Base-by-base conservation (phyloP, 2,888 invertebrate species). In the Zonitis immaculata region DNA sequence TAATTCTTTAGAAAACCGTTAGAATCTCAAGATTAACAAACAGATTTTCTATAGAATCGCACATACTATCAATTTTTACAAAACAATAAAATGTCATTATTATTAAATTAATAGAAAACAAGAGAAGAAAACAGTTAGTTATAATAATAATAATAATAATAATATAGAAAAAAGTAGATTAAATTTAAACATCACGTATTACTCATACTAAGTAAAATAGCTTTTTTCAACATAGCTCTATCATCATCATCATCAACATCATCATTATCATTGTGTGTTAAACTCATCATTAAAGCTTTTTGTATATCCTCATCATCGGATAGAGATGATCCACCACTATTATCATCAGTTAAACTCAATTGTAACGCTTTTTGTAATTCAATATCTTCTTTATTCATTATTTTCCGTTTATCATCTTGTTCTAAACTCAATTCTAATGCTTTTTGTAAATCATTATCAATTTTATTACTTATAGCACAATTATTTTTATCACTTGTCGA, bases 341-440 rank as follows among this genome's bases (percentile, higher is more conserved):
- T 14, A 8, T 35, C 39, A 11, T 18, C 9, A 18, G 16, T 46
- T 54, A 75, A 68, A 63, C 74, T 77, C 75, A 76, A 75, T 55
- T 72, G 68, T 54, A 76, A 74, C 8, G 76, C 76, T 65, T 74
- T 75, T 50, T 65, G 63, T 48, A 76, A 62, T 51, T 74, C 65
- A 14, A 67, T 62, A 49, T 76, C 75, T 49, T 76, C 76, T 42
- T 73, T 72, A 46, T 70, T 69, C 27, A 64, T 62, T 42, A 56
- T 26, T n/a, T n/a, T n/a, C n/a, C n/a, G n/a, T n/a, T n/a, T n/a
- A n/a, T 47, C 62, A 60, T 44, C 61, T 18, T 18, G 62, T 52
- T 72, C 66, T 51, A 81, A 68, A 65, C 80, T 81, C 52, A 81
- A 66, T 58, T 76, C 72, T 16, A 81, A 62, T 1, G 81, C 80